Evolutionary conservation across 2,888 invertebrate species (phyloP).

Genomic region (Antheraea assamensis): DNA sequence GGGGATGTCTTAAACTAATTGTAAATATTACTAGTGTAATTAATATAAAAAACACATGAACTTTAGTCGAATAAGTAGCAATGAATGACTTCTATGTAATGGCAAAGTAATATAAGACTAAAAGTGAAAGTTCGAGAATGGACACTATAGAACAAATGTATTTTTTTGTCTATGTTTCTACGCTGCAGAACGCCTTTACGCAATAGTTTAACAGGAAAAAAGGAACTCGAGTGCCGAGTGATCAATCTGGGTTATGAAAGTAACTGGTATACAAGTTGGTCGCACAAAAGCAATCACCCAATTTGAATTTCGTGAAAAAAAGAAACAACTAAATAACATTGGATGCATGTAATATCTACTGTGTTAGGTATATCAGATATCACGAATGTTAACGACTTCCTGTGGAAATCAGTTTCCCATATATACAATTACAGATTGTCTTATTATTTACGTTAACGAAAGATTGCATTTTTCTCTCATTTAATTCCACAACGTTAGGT

Average conservation of each 20-base stretch:
- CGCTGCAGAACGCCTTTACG: constrained; percentile 1
- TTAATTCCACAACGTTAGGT: not conserved
- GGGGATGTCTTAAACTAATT: not conserved
- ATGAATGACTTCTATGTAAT: constrained; percentile 27
- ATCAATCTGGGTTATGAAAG: constrained; percentile 2
- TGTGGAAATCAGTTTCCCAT: not conserved
- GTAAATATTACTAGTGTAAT: too few species aligned
- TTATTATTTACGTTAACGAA: too few species aligned
- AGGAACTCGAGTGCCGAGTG: not conserved
- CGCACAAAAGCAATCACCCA: not conserved
- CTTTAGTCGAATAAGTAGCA: constrained; percentile 29
- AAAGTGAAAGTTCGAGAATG: constrained; percentile 62
- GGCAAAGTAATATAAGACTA: constrained; percentile 40
- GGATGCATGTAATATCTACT: not conserved
- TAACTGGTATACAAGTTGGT: not conserved
- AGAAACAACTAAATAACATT: not conserved
- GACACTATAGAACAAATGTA: constrained; percentile 40
- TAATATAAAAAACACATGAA: too few species aligned
- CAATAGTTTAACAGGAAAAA: constrained; percentile 9
- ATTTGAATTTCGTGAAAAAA: not conserved
- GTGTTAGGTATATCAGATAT: not conserved
- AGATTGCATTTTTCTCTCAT: not conserved
- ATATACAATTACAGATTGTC: not conserved
- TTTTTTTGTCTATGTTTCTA: constrained; percentile 39
- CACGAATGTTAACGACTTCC: not conserved